Evolutionary conservation across 2,888 invertebrate genomes (phyloP), one percentile per base, ranked within the genome.

Genomic region (Flexamia atlantica): DNA sequence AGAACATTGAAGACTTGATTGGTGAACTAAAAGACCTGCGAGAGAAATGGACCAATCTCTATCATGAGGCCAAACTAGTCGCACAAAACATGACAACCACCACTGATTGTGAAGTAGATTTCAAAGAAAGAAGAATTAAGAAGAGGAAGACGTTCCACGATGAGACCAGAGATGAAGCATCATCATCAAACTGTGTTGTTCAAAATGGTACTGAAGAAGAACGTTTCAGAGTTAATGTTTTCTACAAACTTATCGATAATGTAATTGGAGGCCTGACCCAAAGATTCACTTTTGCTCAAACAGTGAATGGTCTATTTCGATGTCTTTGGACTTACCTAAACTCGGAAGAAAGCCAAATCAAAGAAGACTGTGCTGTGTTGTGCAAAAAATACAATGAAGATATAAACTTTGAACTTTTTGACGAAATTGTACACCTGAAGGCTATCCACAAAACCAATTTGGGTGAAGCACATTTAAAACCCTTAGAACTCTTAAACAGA

Each of bases 381-480:
- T 5, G 5, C 40, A 9, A 40, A 5, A 40, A 40, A 12, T 40
- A 9, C 12, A 5, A 5, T 12, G 40, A 50, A 64, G 12, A 25
- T 64, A 30, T 64, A 12, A n/a, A n/a, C n/a, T n/a, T n/a, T n/a
- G n/a, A n/a, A n/a, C n/a, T n/a, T n/a, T n/a, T n/a, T n/a, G n/a
- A 64, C 12, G 50, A 50, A 50, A 14, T 64, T 7, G 25, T 64
- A 23, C 64, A 64, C 3, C 28, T 64, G 5, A 25, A 23, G 25
- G 25, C 5, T 5, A 64, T 64, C 30, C 64, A 64, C 17, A 64
- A 25, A 64, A 12, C 64, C 25, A 64, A 64, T 30, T 64, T 64
- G 5, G 64, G 64, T 25, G 25, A 64, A 25, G 10, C 64, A 25
- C 10, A 64, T 23, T 25, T 64, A 4, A 23, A 64, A 17, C 64